Evolutionary conservation across 2,797 vertebrate genomes (phyloP).

Genomic region (Cuculus canorus): DNA sequence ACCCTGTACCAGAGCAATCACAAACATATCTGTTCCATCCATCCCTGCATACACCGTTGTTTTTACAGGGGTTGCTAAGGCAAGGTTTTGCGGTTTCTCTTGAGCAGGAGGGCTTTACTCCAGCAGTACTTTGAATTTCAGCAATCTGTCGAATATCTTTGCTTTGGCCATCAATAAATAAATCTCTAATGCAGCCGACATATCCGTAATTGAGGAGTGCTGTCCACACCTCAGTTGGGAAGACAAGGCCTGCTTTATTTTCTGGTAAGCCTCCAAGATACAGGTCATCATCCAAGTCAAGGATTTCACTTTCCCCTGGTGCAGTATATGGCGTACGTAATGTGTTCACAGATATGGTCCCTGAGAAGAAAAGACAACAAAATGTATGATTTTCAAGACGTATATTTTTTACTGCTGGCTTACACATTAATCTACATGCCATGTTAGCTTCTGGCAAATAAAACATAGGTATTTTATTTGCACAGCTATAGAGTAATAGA

Average conservation of each 20-base stretch:
- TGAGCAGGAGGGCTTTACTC: slow-evolving; percentile 96
- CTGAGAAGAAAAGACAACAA: slow-evolving; percentile 71
- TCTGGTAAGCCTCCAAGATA: slow-evolving; percentile 96
- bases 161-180: slow-evolving; percentile 98
- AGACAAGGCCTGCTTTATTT: slow-evolving; percentile 92
- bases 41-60: slow-evolving; percentile 93
- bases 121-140: slow-evolving; percentile 92
- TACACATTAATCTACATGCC: neutral
- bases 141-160: slow-evolving; percentile 96
- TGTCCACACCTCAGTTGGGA: slow-evolving; percentile 98
- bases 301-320: slow-evolving; percentile 96
- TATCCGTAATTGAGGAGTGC: slow-evolving; percentile 97
- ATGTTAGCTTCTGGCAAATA: neutral
- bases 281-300: slow-evolving; percentile 95
- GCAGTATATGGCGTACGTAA: slow-evolving; percentile 93
- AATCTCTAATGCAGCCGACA: slow-evolving; percentile 95
- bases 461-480: neutral
- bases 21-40: slow-evolving; percentile 99
- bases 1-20: slow-evolving; percentile 95
- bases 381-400: neutral
- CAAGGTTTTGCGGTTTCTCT: slow-evolving; percentile 95
- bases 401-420: neutral
- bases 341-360: slow-evolving; percentile 97
- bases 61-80: slow-evolving; percentile 96
- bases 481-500: neutral